Evolutionary conservation across 2,888 invertebrate species (phyloP), one percentile per base, ranked within the genome.

Genomic region (Crepidodera aurea): DNA sequence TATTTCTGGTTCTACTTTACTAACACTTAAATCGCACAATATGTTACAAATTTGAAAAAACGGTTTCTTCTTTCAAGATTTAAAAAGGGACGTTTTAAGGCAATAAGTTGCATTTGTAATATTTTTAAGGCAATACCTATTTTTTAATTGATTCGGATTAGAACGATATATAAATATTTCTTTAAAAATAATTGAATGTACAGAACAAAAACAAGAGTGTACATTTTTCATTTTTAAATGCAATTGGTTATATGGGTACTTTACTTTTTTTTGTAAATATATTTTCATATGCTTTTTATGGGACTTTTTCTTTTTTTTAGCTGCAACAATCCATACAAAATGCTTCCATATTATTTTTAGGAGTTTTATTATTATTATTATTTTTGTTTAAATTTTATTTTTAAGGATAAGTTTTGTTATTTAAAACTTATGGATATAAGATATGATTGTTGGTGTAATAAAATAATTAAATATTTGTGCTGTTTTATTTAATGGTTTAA

Each of bases 371-470:
- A 69, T 78, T 78, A 77, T 76, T 77, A 76, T 77, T 73, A 69
- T 78, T 78, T 78, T 76, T 77, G 77, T 77, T 77, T 78, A 78
- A 78, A 77, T 79, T 77, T 79, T 80, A 78, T 78, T 74, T 77
- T 77, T 78, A 78, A 77, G 73, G 75, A 79, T 78, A 76, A 79
- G 78, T 81, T 81, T 80, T 80, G 80, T 81, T 81, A 80, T 80
- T 78, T 78, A 77, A 74, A 79, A 80, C 78, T 79, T 79, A 80
- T 78, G 77, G 79, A 79, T 79, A 79, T 80, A 80, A 80, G 78
- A 81, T 80, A 81, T 81, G 80, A 81, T 81, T 82, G 81, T 82
- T 82, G 81, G 81, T 82, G 81, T 82, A 82, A 82, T 82, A 81
- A 81, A 81, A 65, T 65, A 66, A 69, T 67, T 69, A 67, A 69